A percentile compares a stretch with the other conserved stretches of the same genome.
Conservation (phyloP, 1,140 invertebrate genomes). For the Temnothorax nylanderi region DNA sequence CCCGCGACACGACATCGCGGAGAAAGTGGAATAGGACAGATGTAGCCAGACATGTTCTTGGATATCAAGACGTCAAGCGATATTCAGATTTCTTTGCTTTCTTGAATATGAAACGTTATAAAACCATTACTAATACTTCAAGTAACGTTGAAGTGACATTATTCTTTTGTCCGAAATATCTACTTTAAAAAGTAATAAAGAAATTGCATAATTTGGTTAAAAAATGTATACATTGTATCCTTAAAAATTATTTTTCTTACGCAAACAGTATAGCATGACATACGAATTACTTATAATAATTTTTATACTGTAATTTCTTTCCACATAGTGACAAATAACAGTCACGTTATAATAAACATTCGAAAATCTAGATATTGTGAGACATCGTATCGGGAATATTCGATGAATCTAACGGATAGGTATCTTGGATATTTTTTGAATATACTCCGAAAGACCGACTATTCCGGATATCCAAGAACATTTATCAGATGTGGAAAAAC, state of each 20-base stretch:
- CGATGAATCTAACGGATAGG: background rate
- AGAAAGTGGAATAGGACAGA: conserved; percentile 6
- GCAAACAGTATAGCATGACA: background rate
- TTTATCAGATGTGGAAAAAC: background rate
- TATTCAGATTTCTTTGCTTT: background rate
- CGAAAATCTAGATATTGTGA: background rate
- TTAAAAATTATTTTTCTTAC: background rate
- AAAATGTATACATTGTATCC: background rate
- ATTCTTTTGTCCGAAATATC: background rate
- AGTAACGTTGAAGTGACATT: background rate
- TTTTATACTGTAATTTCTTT: background rate
- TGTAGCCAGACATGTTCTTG: background rate
- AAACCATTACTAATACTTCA: background rate
- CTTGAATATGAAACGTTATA: background rate
- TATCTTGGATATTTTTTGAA: background rate
- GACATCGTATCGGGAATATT: background rate
- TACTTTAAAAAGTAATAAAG: background rate
- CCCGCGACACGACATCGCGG: background rate
- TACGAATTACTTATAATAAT: background rate
- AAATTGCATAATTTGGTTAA: background rate
- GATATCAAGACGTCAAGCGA: background rate
- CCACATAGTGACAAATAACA: background rate
- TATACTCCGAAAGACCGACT: background rate
- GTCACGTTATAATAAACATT: background rate
- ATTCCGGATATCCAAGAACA: background rate